Percentiles rank a stretch among this genome's conserved stretches.
Conservation (phyloP, 2,888 invertebrate species). For the Choristoneura rosaceana region DNA sequence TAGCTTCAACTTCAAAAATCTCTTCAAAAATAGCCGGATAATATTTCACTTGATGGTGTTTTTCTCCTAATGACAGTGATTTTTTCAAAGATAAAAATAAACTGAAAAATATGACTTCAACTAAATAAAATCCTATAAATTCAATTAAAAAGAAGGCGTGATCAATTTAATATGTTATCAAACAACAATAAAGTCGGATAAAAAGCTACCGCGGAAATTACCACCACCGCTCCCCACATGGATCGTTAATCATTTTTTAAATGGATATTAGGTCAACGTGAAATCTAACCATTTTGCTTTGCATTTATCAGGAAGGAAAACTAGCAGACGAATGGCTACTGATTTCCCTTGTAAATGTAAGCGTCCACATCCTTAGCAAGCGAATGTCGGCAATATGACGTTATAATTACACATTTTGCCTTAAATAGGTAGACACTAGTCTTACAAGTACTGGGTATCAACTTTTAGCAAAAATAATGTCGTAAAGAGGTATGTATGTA, state of each 20-base stretch:
- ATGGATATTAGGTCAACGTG: constrained; percentile 24
- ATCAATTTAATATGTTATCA: constrained; percentile 14
- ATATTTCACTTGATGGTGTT: too few species aligned
- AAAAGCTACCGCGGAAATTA: constrained; percentile 26
- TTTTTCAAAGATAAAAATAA: not conserved
- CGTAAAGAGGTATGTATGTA: not conserved
- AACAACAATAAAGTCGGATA: constrained; percentile 4
- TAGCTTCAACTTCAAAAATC: too few species aligned
- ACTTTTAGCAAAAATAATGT: not conserved
- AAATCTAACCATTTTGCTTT: constrained; percentile 8
- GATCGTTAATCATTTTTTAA: constrained; percentile 33
- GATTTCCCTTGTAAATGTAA: constrained; percentile 31
- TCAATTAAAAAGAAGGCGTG: not conserved
- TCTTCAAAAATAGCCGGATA: too few species aligned
- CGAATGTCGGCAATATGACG: not conserved
- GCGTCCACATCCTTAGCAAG: constrained; percentile 22
- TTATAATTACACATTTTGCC: constrained; percentile 4
- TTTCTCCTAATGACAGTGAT: not conserved
- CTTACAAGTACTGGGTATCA: not conserved
- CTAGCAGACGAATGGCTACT: constrained; percentile 7
- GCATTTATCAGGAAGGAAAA: constrained; percentile 12
- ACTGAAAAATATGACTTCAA: not conserved
- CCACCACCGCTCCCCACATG: constrained; percentile 19
- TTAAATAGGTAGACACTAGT: not conserved
- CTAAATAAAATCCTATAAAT: not conserved